Base-by-base conservation (phyloP, 2,797 vertebrate species). In the Nyctalus aviator region DNA sequence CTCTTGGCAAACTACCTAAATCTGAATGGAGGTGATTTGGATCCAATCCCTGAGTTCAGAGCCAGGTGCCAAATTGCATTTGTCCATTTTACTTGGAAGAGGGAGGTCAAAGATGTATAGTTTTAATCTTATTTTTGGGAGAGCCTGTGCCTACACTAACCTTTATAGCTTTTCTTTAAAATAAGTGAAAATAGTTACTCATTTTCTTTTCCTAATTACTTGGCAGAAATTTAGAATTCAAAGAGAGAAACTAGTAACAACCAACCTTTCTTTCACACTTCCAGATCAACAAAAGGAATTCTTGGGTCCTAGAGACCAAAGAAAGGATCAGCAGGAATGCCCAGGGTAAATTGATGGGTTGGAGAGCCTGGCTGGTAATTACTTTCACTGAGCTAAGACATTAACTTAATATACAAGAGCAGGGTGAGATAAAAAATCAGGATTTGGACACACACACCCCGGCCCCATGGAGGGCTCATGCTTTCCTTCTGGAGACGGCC, bases 171-270 rank as follows among this genome's bases (percentile, higher is more conserved):
- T 96, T 62, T 62, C 76, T 94, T 95, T 71, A 76, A 95, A 96
- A 27, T 27, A 59, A 62, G 66, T 50, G 44, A 91, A 96, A 94
- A 96, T 81, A 91, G 68, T 94, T 57, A 5, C 35, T 95, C 76
- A 91, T 97, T 96, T 97, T 96, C 90, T 93, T 64, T 95, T 95
- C 62, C 69, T 97, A 97, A 97, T 96, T 96, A 93, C 90, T 94
- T 97, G 90, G 90, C 95, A 97, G 83, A 97, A 97, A 93, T 95
- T 87, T 96, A 84, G 81, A 94, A 48, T 96, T 79, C 64, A 91
- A 91, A 77, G 75, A 90, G 66, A 94, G 90, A 95, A 95, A 93
- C 79, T 93, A 84, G 93, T 95, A 96, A 94, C 91, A 94, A 96
- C 90, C 82, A 90, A 90, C 18, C 64, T 95, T 96, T 93, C 84